Conservation (phyloP, 2,888 invertebrate species). For the Spialia ferax region DNA sequence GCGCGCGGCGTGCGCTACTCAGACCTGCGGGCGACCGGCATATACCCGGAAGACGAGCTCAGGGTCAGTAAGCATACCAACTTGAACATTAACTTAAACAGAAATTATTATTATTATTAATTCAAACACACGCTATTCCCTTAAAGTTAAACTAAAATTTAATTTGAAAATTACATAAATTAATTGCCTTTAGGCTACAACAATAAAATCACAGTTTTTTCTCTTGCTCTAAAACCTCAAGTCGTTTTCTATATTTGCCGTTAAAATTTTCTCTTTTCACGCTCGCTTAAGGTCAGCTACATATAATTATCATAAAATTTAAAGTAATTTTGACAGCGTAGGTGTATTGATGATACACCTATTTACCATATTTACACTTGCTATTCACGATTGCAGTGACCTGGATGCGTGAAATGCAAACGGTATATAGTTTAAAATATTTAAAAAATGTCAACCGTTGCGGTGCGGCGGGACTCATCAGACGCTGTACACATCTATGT, state of each 20-base stretch:
- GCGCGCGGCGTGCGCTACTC: constrained; percentile 87
- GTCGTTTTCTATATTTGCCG: no score
- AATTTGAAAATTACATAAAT: no score
- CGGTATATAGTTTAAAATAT: neutral
- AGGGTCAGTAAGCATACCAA: constrained; percentile 56
- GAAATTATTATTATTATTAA: neutral
- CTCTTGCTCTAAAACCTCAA: no score
- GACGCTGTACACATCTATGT: constrained; percentile 17
- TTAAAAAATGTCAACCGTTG: constrained; percentile 3
- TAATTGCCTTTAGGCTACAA: no score
- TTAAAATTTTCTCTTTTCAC: no score
- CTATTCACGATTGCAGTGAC: neutral
- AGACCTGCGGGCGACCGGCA: constrained; percentile 89
- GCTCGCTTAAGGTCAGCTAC: no score
- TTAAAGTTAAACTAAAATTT: no score
- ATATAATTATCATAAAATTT: no score
- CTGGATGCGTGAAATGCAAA: neutral
- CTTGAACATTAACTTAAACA: no score
- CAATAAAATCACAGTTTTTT: no score
- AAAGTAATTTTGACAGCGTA: no score
- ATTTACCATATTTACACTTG: neutral
- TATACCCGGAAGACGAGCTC: constrained; percentile 88
- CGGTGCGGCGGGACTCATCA: neutral
- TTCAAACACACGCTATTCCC: neutral
- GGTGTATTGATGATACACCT: no score